Evolutionary conservation across 35 echinoderm and acorn worm genomes (phyloP).

Genomic region (Stichopus chloronotus): DNA sequence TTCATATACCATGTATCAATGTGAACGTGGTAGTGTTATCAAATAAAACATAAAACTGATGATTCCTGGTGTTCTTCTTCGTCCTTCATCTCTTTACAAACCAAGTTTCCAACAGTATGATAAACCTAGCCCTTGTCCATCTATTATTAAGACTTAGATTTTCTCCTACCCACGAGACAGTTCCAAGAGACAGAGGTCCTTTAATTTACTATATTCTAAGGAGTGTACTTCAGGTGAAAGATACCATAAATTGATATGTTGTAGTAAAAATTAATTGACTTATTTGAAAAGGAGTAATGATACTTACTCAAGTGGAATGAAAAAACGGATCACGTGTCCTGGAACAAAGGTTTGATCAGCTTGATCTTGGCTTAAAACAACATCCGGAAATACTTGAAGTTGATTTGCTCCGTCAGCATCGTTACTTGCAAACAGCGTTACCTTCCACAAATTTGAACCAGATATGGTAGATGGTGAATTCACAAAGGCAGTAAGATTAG

Average conservation of each 20-base stretch:
- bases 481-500: background rate
- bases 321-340: background rate
- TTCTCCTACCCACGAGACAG: background rate
- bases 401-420: background rate
- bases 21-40: no score
- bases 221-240: background rate
- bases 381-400: background rate
- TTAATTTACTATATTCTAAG: background rate
- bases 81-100: no score
- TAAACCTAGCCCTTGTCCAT: background rate
- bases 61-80: no score
- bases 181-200: background rate
- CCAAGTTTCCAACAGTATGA: no score
- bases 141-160: background rate
- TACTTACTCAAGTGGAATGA: background rate
- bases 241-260: background rate
- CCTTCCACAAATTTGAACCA: background rate
- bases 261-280: background rate
- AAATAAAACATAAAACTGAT: no score
- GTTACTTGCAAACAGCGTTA: background rate
- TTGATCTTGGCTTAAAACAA: background rate
- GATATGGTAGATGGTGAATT: background rate
- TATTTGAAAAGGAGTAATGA: background rate
- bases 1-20: no score
- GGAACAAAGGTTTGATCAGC: background rate